Base-by-base conservation (phyloP, 2,113 vertebrate genomes). In the Charina bottae region DNA sequence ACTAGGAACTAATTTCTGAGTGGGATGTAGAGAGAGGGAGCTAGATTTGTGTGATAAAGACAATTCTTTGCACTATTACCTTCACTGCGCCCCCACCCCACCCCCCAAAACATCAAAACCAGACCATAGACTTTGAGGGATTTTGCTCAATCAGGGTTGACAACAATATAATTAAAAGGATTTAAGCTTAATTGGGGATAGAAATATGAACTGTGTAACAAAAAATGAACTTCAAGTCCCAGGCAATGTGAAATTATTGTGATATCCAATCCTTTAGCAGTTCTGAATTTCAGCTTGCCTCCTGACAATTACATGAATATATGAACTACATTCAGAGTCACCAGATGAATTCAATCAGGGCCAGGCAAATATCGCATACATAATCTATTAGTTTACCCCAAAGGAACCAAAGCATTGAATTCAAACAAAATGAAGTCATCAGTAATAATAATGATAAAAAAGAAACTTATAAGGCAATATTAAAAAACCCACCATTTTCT, bases 301-400 rank as follows among this genome's bases (percentile, higher is more conserved):
- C 95, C 96, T 96, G 97, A 96, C 95, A 96, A 97, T 96, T 97
- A 97, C 53, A 90, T 96, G 97, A 97, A 97, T 96, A 95, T 96
- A 96, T 95, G 96, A 97, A 96, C 96, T 88, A 87, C 92, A 94
- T 97, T 98, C 96, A 96, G 95, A 97, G 96, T 96, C 97, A 93
- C 96, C 97, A 98, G 98, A 97, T 97, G 97, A 98, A 97, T 98
- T 98, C 97, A 98, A 97, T 98, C 97, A 98, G 96, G 95, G 56
- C 89, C 91, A 94, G 96, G 97, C 97, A 97, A 98, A 98, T 97
- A 98, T 96, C 88, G 96, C 97, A 98, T 98, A 97, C 97, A 98
- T 97, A 98, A 98, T 98, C 98, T 98, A 98, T 97, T 97, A 98
- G 97, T 97, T 98, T 98, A 98, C 96, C 96, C 97, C 95, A 97